Base-by-base conservation (phyloP, 2,797 vertebrate species). In the Cirrhinus mrigala region DNA sequence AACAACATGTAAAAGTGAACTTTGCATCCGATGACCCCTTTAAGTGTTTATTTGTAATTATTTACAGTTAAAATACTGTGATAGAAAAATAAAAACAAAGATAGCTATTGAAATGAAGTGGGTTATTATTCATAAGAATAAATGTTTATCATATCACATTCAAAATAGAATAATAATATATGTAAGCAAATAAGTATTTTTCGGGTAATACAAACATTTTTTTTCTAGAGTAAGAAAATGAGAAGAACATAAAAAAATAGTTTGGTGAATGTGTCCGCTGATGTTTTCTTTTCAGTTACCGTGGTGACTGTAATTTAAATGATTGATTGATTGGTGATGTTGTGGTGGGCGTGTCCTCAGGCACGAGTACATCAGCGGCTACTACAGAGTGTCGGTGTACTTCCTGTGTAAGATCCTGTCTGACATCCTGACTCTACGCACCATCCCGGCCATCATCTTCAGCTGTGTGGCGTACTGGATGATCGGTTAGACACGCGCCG, bases 331-430 rank as follows among this genome's bases (percentile, higher is more conserved):
- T 73, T 73, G 44, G 52, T 37, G 75, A 22, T 78, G 14, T 62
- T 20, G 0, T 80, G 18, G 11, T 37, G 50, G 24, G 27, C 1
- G 29, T 29, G 88, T 78, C 89, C 88, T 0, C 92, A 99, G 98
- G 82, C 98, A 99, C 1, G 98, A 99, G 89, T 98, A 97, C 16
- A 98, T 98, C 93, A 98, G 97, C 46, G 98, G 98, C 0, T 99
- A 99, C 90, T 99, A 99, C 94, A 92, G 97, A 82, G 89, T 95
- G 2, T 97, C 97, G 0, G 95, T 95, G 1, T 99, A 98, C 91
- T 99, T 98, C 93, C 94, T 99, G 90, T 94, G 91, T 22, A 99
- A 98, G 91, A 87, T 99, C 29, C 88, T 97, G 48, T 96, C 96
- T 75, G 98, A 99, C 86, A 94, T 99, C 87, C 70, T 99, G 33